Evolutionary conservation across 53 echinoderm and acorn worm genomes (phyloP).

Genomic region (Zoroaster sp.): DNA sequence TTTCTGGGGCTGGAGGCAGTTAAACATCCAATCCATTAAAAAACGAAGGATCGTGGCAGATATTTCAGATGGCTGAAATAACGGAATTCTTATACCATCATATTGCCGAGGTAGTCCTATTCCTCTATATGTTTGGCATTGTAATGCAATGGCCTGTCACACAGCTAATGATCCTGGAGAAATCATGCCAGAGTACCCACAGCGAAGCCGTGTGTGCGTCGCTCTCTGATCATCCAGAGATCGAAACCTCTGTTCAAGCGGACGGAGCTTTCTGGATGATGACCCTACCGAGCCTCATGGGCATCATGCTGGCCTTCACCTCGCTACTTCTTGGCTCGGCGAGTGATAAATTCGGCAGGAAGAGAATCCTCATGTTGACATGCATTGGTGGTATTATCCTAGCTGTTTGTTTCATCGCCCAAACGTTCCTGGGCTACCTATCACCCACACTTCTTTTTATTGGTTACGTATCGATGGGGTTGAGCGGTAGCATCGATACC

Average conservation of each 20-base stretch:
- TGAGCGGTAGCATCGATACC: constrained; percentile 74
- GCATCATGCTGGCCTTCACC: constrained; percentile 67
- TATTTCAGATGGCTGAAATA: constrained; percentile 5
- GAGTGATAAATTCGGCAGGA: constrained; percentile 76
- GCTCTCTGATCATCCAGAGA: constrained; percentile 67
- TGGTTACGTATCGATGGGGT: constrained; percentile 49
- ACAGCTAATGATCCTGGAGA: constrained; percentile 70
- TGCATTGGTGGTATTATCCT: constrained; percentile 48
- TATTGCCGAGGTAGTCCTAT: constrained; percentile 56
- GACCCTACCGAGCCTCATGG: constrained; percentile 62
- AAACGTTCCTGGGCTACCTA: constrained; percentile 19
- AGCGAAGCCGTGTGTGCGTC: constrained; percentile 61
- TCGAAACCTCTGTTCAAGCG: constrained; percentile 65
- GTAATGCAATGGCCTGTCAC: constrained; percentile 75
- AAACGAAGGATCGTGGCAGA: no score
- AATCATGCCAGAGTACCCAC: constrained; percentile 50
- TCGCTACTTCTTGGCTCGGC: constrained; percentile 71
- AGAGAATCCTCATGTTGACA: constrained; percentile 66
- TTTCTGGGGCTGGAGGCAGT: no score
- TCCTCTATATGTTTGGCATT: constrained; percentile 69
- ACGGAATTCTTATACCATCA: background rate
- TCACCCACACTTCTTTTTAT: constrained; percentile 39
- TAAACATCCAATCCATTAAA: no score
- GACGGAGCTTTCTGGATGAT: constrained; percentile 64
- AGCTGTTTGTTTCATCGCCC: constrained; percentile 27